Conservation (phyloP, 1,140 invertebrate species). For the Limonius californicus region DNA sequence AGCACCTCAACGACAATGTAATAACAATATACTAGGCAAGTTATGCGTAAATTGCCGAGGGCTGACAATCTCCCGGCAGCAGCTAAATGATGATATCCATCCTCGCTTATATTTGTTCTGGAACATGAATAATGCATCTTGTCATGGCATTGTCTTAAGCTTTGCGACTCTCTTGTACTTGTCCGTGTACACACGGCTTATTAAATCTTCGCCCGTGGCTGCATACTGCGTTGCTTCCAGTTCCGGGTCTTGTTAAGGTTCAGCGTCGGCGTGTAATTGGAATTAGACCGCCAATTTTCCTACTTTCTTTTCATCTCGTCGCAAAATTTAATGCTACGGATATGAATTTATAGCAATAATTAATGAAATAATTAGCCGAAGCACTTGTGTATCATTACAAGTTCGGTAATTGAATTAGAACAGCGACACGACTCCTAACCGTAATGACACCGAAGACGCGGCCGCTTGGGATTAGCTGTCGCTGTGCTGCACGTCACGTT, state of each 20-base stretch:
- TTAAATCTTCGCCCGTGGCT: conserved; percentile 1
- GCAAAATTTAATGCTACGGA: too few species aligned
- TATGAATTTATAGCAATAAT: neutral
- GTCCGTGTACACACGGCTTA: neutral
- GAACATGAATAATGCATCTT: conserved; percentile 1
- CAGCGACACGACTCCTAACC: neutral
- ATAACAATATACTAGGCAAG: neutral
- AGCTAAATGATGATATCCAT: conserved; percentile 1
- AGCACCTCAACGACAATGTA: neutral
- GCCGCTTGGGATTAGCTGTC: neutral
- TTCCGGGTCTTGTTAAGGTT: neutral
- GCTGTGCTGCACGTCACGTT: neutral
- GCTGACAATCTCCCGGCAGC: neutral
- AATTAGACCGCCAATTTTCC: neutral
- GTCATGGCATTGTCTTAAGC: conserved; percentile 1
- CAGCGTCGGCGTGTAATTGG: neutral
- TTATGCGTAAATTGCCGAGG: conserved; percentile 1
- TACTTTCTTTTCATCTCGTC: neutral
- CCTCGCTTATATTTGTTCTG: neutral
- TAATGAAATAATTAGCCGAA: neutral
- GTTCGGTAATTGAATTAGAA: neutral
- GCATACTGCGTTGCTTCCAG: neutral
- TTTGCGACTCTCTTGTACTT: conserved; percentile 1
- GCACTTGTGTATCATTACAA: conserved; percentile 1
- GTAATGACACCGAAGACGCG: neutral